These are phyloP conservation scores for Anas bahamensis DNA, from an alignment of 2,797 vertebrate species.

Conservation along the genomic window DNA sequence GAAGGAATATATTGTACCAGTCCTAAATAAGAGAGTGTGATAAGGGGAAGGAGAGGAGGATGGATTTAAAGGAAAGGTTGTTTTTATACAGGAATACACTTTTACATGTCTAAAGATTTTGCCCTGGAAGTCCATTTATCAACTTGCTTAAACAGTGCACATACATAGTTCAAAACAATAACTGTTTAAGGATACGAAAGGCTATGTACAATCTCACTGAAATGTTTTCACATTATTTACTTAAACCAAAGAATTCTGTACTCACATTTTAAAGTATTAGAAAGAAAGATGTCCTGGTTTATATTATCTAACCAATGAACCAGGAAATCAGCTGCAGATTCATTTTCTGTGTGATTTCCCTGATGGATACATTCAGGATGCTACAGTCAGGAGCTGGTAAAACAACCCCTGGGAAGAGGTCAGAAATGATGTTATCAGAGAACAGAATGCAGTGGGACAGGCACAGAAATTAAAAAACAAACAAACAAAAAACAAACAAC, in stretches of 20 bases:
- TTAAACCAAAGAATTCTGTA: slow-evolving; percentile 49
- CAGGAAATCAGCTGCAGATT: slow-evolving; percentile 68
- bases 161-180: background rate
- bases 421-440: slow-evolving; percentile 75
- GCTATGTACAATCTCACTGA: background rate
- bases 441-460: slow-evolving; percentile 60
- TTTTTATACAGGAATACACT: background rate
- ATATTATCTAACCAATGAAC: slow-evolving; percentile 76
- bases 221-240: slow-evolving; percentile 47
- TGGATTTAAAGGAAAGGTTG: background rate
- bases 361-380: slow-evolving; percentile 63
- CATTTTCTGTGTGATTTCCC: slow-evolving; percentile 80
- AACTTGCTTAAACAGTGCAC: background rate
- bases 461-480: slow-evolving; percentile 51
- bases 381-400: slow-evolving; percentile 59
- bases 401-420: slow-evolving; percentile 70
- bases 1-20: background rate
- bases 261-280: slow-evolving; percentile 45
- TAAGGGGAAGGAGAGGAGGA: background rate
- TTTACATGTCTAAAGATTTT: slow-evolving; percentile 31
- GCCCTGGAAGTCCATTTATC: slow-evolving; percentile 25
- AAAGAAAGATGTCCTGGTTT: slow-evolving; percentile 62
- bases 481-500: no score
- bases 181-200: background rate
- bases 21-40: background rate